Percentiles rank a stretch among this genome's conserved stretches.
These are phyloP conservation scores for Acronicta leporina DNA, from an alignment of 2,888 invertebrate species.

Conservation along the genomic window DNA sequence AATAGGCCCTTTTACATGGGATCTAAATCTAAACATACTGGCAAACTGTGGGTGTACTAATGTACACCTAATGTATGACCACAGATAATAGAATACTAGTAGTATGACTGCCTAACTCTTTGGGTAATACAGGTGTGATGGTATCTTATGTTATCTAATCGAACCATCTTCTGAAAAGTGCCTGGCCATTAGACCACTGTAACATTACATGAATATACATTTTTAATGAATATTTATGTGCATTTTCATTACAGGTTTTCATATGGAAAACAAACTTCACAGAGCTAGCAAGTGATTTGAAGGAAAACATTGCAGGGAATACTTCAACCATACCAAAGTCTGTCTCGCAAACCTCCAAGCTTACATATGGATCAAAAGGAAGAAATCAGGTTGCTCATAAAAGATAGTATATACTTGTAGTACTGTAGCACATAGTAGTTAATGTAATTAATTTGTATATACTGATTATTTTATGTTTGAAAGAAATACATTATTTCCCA, in stretches of 20 bases:
- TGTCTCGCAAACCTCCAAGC: conserved; percentile 64
- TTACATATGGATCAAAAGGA: conserved; percentile 62
- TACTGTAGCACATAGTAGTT: conserved; percentile 31
- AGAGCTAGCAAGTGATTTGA: conserved; percentile 71
- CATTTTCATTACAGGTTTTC: conserved; percentile 76
- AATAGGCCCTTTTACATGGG: too few species aligned
- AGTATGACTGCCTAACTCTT: too few species aligned
- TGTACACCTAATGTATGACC: too few species aligned
- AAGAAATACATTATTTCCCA: conserved; percentile 47
- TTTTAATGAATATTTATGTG: conserved; percentile 15
- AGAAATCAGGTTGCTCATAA: conserved; percentile 77
- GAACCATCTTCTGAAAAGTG: too few species aligned
- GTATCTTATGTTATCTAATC: too few species aligned
- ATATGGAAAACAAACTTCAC: conserved; percentile 88
- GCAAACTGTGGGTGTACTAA: too few species aligned
- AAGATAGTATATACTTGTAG: conserved; percentile 52
- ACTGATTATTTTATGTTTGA: conserved; percentile 40
- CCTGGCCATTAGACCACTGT: neutral
- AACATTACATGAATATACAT: neutral
- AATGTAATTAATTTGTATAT: conserved; percentile 45
- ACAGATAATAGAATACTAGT: too few species aligned
- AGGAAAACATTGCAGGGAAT: conserved; percentile 76
- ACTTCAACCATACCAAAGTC: conserved; percentile 60
- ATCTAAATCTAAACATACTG: too few species aligned
- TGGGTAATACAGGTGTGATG: too few species aligned